Evolutionary conservation across 64 coral and sea anemone species (phyloP).

Genomic region (Stichodactyla helianthus): DNA sequence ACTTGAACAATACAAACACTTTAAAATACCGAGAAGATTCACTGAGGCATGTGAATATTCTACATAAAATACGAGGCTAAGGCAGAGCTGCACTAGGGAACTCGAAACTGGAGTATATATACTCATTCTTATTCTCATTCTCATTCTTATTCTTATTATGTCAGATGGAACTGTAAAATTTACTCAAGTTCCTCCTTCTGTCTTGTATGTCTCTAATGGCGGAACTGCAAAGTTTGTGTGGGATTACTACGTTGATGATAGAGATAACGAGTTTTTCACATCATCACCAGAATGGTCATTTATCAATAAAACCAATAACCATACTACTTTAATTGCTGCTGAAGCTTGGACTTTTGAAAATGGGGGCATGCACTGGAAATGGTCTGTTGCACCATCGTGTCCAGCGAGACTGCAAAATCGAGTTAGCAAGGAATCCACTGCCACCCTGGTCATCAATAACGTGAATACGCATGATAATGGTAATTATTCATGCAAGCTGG

Average conservation of each 20-base stretch:
- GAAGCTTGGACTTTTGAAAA: background rate
- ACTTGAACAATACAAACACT: too few relatives aligned
- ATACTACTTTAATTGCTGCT: background rate
- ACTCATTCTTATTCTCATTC: too few relatives aligned
- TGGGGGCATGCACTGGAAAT: background rate
- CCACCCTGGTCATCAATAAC: slow-evolving; percentile 16
- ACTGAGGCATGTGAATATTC: too few relatives aligned
- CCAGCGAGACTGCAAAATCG: background rate
- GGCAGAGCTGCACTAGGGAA: too few relatives aligned
- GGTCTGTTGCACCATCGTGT: slow-evolving; percentile 1
- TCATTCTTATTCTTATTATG: background rate
- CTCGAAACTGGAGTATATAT: too few relatives aligned
- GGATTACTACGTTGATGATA: background rate
- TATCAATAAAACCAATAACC: background rate
- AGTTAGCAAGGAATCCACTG: background rate
- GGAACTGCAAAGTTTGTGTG: background rate
- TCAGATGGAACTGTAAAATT: background rate
- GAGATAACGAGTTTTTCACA: background rate
- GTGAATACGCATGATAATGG: background rate
- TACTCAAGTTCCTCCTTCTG: background rate
- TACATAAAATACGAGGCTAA: too few relatives aligned
- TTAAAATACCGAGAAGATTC: too few relatives aligned
- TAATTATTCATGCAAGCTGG: background rate
- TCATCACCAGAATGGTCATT: background rate
- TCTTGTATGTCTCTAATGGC: background rate